Percentiles rank a stretch among this genome's conserved stretches.
Evolutionary conservation across 2,888 invertebrate species (phyloP).

Genomic region (Hipparchia sbordonii): DNA sequence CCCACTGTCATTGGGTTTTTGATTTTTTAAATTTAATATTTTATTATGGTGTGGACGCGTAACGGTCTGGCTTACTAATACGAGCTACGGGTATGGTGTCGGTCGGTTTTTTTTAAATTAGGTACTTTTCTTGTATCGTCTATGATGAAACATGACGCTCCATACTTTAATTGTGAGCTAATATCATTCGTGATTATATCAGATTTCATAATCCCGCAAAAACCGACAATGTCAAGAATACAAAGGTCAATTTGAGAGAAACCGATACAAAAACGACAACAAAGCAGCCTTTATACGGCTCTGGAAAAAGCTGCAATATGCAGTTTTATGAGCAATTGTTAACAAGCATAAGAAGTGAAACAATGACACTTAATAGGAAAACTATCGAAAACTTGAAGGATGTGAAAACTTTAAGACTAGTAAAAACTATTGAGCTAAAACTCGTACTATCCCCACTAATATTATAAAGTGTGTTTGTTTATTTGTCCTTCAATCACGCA

Average conservation of each 20-base stretch:
- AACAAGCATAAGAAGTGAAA: constrained; percentile 11
- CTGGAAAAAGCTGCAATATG: constrained; percentile 26
- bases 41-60: too few relatives aligned
- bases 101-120: neutral
- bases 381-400: constrained; percentile 22
- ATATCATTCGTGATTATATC: constrained; percentile 2
- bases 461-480: too few relatives aligned
- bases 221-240: constrained; percentile 32
- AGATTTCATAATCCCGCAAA: constrained; percentile 13
- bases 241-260: constrained; percentile 30
- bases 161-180: neutral
- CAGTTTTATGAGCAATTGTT: constrained; percentile 29
- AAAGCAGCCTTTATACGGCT: constrained; percentile 30
- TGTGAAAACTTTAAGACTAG: neutral
- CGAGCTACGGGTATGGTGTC: too few relatives aligned
- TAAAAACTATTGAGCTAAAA: neutral
- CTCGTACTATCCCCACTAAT: too few relatives aligned
- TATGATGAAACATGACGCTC: constrained; percentile 6
- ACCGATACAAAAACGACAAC: constrained; percentile 29
- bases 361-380: constrained; percentile 31
- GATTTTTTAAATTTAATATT: too few relatives aligned
- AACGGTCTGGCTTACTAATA: too few relatives aligned
- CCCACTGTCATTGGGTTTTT: too few relatives aligned
- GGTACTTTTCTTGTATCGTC: neutral
- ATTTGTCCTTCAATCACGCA: too few relatives aligned